Base-by-base conservation (phyloP, 2,888 invertebrate species). In the Barypeithes pellucidus region DNA sequence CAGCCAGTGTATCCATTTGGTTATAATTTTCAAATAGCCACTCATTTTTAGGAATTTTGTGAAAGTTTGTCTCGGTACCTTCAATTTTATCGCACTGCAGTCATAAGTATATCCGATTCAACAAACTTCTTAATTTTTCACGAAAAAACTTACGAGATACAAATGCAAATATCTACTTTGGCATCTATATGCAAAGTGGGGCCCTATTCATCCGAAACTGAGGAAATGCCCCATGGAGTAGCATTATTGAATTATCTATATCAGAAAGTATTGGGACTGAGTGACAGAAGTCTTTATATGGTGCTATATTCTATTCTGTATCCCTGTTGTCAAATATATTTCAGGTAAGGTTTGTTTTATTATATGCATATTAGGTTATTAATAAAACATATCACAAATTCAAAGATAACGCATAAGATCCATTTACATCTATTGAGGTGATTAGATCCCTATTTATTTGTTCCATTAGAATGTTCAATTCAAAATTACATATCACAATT, bases 161-260 rank as follows among this genome's bases (percentile, higher is more conserved):
- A 87, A 75, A 85, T 86, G 52, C 89, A 90, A 78, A 88, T 90
- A 9, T 87, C 88, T 75, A 88, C 88, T 11, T 82, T 90, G 59
- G 88, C 88, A 0, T 87, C 88, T 8, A 87, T 90, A 50, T 90
- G 89, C 80, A 88, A 88, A 82, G 82, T 89, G 72, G 87, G 82
- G 54, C 84, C 83, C 16, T 85, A 79, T 75, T 52, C 75, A 20
- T 76, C 72, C 5, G 79, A 82, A 76, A 77, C 79, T 0, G 80
- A 81, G 45, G 76, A 80, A 45, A 80, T 83, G 29, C 84, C 83
- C 0, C 81, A 86, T 77, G 91, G 92, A 1, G 90, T 89, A 0
- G 89, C 89, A 29, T 84, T 92, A 39, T 87, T 92, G 83, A 90
- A 91, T 41, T 91, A 91, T 80, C 85, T 92, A 69, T 92, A 91